Conservation (phyloP, 2,113 vertebrate species). For the Balaeniceps rex region DNA sequence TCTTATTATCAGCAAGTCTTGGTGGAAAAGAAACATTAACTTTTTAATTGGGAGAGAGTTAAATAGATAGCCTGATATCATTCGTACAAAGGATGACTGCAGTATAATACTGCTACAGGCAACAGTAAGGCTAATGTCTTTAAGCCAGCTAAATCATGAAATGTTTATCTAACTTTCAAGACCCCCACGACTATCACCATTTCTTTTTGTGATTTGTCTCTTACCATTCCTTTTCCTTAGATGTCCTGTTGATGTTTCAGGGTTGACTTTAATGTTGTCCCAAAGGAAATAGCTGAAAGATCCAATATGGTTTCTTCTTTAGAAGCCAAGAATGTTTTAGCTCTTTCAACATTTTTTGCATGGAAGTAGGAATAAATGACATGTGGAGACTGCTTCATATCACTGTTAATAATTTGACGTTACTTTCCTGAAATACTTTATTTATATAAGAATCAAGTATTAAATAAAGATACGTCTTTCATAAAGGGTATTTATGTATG, state of each 20-base stretch:
- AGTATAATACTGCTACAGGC: not conserved
- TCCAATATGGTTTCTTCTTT: slow-evolving; percentile 35
- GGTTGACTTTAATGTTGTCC: slow-evolving; percentile 32
- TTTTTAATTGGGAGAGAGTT: slow-evolving; percentile 23
- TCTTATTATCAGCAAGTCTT: not conserved
- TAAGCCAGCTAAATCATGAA: not conserved
- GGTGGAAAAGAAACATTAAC: not conserved
- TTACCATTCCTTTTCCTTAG: not conserved
- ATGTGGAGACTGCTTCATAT: slow-evolving; percentile 53
- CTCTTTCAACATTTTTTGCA: slow-evolving; percentile 25
- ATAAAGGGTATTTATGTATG: slow-evolving; percentile 4
- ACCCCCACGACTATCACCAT: not conserved
- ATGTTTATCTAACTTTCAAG: slow-evolving; percentile 29
- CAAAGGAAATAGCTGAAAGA: slow-evolving; percentile 45
- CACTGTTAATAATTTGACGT: slow-evolving; percentile 38
- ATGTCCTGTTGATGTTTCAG: slow-evolving; percentile 12
- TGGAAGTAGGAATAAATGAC: slow-evolving; percentile 35
- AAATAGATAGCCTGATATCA: not conserved
- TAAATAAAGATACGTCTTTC: slow-evolving; percentile 33
- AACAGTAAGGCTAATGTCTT: not conserved
- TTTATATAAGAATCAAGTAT: slow-evolving; percentile 26
- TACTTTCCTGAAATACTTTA: slow-evolving; percentile 18
- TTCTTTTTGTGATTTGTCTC: not conserved
- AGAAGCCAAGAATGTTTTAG: slow-evolving; percentile 25
- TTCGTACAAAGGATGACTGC: not conserved